phyloP scores from a whole-genome alignment of 1,140 invertebrate species.

The Catajapyx aquilonaris region DNA sequence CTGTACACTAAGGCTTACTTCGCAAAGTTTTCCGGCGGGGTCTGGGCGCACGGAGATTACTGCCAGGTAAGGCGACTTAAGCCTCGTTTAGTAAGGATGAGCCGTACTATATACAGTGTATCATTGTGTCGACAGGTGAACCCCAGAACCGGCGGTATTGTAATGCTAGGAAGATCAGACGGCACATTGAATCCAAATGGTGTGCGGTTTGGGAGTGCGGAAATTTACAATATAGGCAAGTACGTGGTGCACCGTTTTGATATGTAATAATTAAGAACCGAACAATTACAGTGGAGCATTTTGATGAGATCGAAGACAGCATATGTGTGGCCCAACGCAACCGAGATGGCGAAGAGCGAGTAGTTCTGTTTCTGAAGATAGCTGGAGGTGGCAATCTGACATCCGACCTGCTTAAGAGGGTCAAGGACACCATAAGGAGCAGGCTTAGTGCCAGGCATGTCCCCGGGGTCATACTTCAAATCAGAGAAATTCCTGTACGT shows the following conservation, averaged over 20 bases:
- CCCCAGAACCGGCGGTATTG: conserved; percentile 27
- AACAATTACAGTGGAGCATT: conserved; percentile 25
- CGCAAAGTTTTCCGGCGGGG: conserved; percentile 13
- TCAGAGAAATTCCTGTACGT: conserved; percentile 26
- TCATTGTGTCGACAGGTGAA: too few species aligned
- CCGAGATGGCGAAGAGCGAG: conserved; percentile 24
- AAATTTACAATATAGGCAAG: conserved; percentile 34
- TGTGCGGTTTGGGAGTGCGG: conserved; percentile 36
- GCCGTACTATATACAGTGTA: too few species aligned
- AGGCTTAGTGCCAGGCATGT: conserved; percentile 29
- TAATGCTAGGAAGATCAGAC: conserved; percentile 34
- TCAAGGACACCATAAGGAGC: conserved; percentile 23
- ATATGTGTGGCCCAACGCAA: conserved; percentile 28
- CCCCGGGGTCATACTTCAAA: conserved; percentile 24
- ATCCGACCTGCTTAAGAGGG: conserved; percentile 18
- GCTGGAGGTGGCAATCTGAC: conserved; percentile 18
- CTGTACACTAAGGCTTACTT: conserved; percentile 36
- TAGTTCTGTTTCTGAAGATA: conserved; percentile 33
- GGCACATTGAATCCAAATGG: conserved; percentile 39
- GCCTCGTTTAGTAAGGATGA: too few species aligned
- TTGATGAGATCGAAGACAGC: conserved; percentile 27
- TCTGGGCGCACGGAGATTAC: conserved; percentile 32
- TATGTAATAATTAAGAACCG: conserved; percentile 1
- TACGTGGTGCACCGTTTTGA: not conserved
- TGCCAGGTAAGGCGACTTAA: too few species aligned